Evolutionary conservation across 2,113 vertebrate species (phyloP), one percentile per base, ranked within the genome.

Genomic region (Bos javanicus): DNA sequence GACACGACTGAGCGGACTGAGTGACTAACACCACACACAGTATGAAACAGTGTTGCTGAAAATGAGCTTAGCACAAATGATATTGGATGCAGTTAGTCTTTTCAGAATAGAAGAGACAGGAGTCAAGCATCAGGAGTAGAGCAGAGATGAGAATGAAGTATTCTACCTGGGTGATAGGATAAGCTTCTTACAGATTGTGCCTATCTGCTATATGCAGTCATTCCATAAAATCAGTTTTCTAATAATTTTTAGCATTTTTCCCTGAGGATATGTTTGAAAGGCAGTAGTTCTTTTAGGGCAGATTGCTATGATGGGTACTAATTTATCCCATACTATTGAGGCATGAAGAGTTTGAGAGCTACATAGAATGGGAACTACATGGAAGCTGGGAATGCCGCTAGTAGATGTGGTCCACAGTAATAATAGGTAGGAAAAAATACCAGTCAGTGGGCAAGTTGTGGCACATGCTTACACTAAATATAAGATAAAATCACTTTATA

Each of bases 211-310:
- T 36, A 39, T 54, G 6, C 19, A 46, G 19, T 80, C 11, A 89
- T 54, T 25, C 19, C 39, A 57, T 56, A 57, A 93, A 95, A 54
- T 90, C 25, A 71, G 15, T n/a, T 54, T 21, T 87, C 46, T 82
- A 91, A n/a, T 88, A 36, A 60, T 43, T 94, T 52, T 74, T 67
- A 92, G 7, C 60, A 43, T 87, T 87, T 86, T 85, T 82, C 23
- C 93, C 82, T 96, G 30, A 86, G 52, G 60, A 50, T 85, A 59
- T 78, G 26, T 92, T 97, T 94, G 50, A 86, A 95, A 36, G 15
- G 8, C 30, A 90, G 0, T 94, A 89, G 36, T 33, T 56, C 9
- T 93, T 86, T 33, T 4, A 54, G 23, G 33, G 5, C 4, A 87
- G 23, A 78, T 78, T 91, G 28, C 76, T 87, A 19, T n/a, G 39